phyloP scores from a whole-genome alignment of 1,140 invertebrate species.

The Leguminivora glycinivorella region DNA sequence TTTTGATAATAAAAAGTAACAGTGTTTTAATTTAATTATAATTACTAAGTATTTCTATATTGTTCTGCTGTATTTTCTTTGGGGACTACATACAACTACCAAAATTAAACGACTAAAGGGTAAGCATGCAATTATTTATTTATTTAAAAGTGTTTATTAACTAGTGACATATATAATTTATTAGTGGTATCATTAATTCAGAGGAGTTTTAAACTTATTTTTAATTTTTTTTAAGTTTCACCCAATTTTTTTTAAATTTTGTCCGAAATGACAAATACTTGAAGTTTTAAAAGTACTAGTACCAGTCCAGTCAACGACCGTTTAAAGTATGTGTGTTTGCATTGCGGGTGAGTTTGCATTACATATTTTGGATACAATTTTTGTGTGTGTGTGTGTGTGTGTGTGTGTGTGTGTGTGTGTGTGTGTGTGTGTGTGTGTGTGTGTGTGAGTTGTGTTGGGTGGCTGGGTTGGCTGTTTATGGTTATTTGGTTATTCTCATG shows the following conservation, averaged over 20 bases:
- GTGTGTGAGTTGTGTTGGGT: background rate
- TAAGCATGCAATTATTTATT: constrained; percentile 37
- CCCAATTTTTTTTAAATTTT: too few species aligned
- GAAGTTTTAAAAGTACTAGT: too few species aligned
- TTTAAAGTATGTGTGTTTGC: too few species aligned
- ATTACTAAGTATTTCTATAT: background rate
- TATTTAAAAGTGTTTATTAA: background rate
- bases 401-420: background rate
- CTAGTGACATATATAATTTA: too few species aligned
- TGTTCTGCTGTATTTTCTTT: too few species aligned
- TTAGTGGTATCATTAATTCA: too few species aligned
- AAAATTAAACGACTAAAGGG: constrained; percentile 66
- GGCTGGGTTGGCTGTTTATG: background rate
- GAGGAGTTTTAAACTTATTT: too few species aligned
- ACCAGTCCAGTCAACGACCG: too few species aligned
- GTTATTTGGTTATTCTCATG: background rate
- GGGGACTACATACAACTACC: constrained; percentile 34
- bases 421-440: background rate
- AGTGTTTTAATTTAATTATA: background rate
- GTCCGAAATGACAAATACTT: too few species aligned
- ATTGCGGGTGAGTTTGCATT: too few species aligned
- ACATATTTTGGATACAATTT: too few species aligned
- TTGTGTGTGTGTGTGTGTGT: background rate
- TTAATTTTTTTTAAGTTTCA: too few species aligned
- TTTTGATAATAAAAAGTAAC: background rate